Evolutionary conservation across 2,797 vertebrate genomes (phyloP), one percentile per base, ranked within the genome.

Genomic region (Diplodus sargus): DNA sequence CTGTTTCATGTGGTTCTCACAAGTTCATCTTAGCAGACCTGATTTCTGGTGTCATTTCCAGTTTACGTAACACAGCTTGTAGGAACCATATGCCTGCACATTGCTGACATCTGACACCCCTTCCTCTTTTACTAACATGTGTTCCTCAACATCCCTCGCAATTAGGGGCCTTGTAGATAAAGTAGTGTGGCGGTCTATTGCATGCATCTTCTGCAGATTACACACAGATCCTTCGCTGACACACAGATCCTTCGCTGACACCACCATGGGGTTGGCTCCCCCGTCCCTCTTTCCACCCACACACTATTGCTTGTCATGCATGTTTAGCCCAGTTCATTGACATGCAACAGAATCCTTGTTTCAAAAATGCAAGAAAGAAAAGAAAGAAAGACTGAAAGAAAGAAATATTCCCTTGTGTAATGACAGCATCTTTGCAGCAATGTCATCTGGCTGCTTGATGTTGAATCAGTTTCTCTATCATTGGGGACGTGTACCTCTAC

Each of bases 71-170:
- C 71, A 51, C 56, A 81, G 22, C 61, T 91, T 90, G 85, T 76
- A 90, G 66, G 85, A 90, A 90, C 82, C 86, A 85, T 85, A 89
- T 88, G 89, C 53, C 87, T 82, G 74, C 83, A 81, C 74, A 74
- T 77, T 81, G 79, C 65, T 72, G 83, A 91, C 79, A 93, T 92
- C 88, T 86, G 90, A 94, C 93, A 91, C 93, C 86, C 90, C 82
- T 90, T 89, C 84, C 76, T 91, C 90, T 93, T 89, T 91, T 89
- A 73, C 83, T 88, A 88, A 88, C 93, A 94, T 95, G 91, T 94
- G 92, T 89, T 94, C 81, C 77, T 87, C 83, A 82, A 79, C 85
- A 78, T 87, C 90, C 80, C 85, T 89, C 66, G 75, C 83, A 93
- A 93, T 92, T 93, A 89, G 86, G 90, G 91, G 89, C 91, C 88